Evolutionary conservation across 35 echinoderm and acorn worm genomes (phyloP).

Genomic region (Anneissia japonica): DNA sequence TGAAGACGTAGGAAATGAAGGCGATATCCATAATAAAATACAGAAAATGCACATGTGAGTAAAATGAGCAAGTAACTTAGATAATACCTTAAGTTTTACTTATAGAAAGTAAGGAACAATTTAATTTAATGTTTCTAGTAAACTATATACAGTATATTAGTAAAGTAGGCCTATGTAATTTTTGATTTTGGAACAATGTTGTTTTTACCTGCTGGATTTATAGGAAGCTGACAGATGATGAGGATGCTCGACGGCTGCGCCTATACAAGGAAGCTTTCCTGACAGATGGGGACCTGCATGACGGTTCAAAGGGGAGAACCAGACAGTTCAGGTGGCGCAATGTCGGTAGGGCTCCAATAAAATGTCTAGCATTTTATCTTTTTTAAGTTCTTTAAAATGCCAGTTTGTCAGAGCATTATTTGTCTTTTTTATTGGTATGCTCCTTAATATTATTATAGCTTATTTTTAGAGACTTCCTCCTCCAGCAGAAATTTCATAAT

Average conservation of each 20-base stretch:
- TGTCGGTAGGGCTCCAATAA: slow-evolving; percentile 19
- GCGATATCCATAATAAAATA: slow-evolving; percentile 63
- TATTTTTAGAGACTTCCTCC: background rate
- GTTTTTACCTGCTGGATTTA: too few species aligned
- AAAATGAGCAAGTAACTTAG: background rate
- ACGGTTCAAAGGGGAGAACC: slow-evolving; percentile 60
- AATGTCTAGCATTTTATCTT: background rate
- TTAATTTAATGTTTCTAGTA: too few species aligned
- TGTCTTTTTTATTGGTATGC: background rate
- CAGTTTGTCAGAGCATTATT: background rate
- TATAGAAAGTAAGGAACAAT: too few species aligned
- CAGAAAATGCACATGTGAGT: slow-evolving; percentile 96
- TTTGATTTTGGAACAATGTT: too few species aligned
- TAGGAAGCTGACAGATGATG: slow-evolving; percentile 90
- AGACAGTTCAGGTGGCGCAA: slow-evolving; percentile 81
- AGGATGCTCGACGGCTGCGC: slow-evolving; percentile 71
- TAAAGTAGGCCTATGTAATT: too few species aligned
- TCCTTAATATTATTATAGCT: background rate
- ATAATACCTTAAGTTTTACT: too few species aligned
- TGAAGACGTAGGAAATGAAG: slow-evolving; percentile 63
- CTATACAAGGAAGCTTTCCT: slow-evolving; percentile 85
- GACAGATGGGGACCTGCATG: slow-evolving; percentile 79
- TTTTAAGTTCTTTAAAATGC: background rate
- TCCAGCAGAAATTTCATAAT: background rate
- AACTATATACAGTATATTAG: too few species aligned